Conservation (phyloP, 2,797 vertebrate genomes). For the Channa striata region DNA sequence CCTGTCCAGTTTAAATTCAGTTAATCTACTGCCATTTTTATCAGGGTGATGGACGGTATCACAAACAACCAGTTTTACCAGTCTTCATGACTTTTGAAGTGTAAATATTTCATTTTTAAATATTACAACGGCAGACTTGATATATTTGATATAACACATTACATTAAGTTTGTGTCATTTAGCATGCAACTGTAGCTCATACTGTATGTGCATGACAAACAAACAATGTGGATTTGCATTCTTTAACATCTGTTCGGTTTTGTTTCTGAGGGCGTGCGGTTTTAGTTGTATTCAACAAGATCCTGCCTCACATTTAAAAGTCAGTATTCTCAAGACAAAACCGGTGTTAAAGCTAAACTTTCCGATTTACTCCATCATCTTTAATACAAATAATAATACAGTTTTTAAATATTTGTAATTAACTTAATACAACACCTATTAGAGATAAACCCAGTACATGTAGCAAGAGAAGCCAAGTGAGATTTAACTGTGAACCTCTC, state of each 20-base stretch:
- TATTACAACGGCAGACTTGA: constrained; percentile 5
- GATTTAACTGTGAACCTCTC: constrained; percentile 65
- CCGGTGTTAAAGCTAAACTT: neutral
- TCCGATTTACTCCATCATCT: neutral
- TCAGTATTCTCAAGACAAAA: constrained; percentile 18
- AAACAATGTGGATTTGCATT: neutral
- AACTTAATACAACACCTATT: constrained; percentile 12
- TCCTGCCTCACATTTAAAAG: neutral
- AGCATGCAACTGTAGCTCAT: constrained; percentile 52
- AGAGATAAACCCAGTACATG: constrained; percentile 46
- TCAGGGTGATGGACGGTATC: constrained; percentile 12
- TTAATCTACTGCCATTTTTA: constrained; percentile 65
- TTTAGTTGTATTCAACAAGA: constrained; percentile 9
- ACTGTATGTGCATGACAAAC: constrained; percentile 50
- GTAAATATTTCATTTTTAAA: constrained; percentile 3
- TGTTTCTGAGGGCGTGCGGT: neutral
- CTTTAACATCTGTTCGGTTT: neutral
- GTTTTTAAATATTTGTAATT: neutral
- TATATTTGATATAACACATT: neutral
- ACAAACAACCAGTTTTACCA: constrained; percentile 15
- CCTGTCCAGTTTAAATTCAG: constrained; percentile 18
- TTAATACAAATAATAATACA: neutral
- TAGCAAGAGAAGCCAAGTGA: constrained; percentile 51
- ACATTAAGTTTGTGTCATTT: constrained; percentile 6
- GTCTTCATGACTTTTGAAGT: constrained; percentile 13